Evolutionary conservation across 64 coral and sea anemone species (phyloP).

Genomic region (Cladopsammia gracilis): DNA sequence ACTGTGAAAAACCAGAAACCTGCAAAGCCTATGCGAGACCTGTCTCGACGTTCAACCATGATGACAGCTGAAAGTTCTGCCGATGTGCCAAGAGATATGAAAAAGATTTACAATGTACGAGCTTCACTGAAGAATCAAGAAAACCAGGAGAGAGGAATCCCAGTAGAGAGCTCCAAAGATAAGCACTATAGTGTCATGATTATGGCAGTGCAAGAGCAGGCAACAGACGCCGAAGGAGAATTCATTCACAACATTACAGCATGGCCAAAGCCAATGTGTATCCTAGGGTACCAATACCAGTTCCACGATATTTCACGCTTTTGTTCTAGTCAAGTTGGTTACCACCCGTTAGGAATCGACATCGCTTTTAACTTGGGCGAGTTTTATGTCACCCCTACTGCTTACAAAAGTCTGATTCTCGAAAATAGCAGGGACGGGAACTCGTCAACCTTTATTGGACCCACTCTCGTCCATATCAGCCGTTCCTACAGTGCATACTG

Average conservation of each 20-base stretch:
- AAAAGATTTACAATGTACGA: slow-evolving; percentile 56
- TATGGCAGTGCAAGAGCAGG: slow-evolving; percentile 59
- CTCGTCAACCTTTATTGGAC: slow-evolving; percentile 64
- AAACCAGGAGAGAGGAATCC: slow-evolving; percentile 64
- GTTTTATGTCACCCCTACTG: slow-evolving; percentile 70
- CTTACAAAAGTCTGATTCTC: slow-evolving; percentile 75
- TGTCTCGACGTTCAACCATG: slow-evolving; percentile 49
- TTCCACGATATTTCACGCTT: slow-evolving; percentile 74
- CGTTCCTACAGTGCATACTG: slow-evolving; percentile 72
- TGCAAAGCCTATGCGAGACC: slow-evolving; percentile 53
- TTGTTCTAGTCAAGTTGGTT: slow-evolving; percentile 47
- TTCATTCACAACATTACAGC: slow-evolving; percentile 68
- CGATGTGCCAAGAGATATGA: slow-evolving; percentile 50
- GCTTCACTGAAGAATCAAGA: slow-evolving; percentile 44
- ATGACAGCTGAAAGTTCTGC: slow-evolving; percentile 57
- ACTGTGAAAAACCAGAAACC: slow-evolving; percentile 54
- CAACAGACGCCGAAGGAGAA: slow-evolving; percentile 15
- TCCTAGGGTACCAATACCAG: slow-evolving; percentile 65
- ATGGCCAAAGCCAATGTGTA: slow-evolving; percentile 82
- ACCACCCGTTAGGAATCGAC: slow-evolving; percentile 64
- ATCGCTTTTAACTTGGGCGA: slow-evolving; percentile 75
- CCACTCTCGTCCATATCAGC: slow-evolving; percentile 70
- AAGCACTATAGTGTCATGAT: slow-evolving; percentile 74
- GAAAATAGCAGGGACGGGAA: slow-evolving; percentile 69
- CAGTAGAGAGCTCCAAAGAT: slow-evolving; percentile 34